Percentiles rank a stretch among this genome's conserved stretches.
These are phyloP conservation scores for Formica exsecta DNA, from an alignment of 1,140 invertebrate genomes.

Conservation along the genomic window DNA sequence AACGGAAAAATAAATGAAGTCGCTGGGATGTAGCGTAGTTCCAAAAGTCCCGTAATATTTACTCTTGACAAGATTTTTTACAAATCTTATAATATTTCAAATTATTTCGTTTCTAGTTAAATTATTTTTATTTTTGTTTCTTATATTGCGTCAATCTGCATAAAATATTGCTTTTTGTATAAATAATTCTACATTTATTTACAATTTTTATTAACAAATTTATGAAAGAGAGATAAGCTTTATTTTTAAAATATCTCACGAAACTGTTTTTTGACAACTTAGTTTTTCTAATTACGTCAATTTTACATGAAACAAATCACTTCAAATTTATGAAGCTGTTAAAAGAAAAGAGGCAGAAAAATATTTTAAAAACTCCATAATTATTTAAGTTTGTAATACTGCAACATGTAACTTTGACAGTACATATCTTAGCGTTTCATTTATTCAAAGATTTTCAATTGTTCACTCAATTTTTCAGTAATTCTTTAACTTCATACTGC, in stretches of 20 bases:
- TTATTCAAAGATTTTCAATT: neutral
- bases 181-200: neutral
- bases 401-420: neutral
- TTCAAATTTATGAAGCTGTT: neutral
- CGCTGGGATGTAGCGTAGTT: constrained; percentile 12
- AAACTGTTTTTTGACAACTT: neutral
- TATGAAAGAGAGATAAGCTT: neutral
- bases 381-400: neutral
- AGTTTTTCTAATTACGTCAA: no score
- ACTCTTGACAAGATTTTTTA: constrained; percentile 11
- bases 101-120: neutral
- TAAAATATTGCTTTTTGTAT: neutral
- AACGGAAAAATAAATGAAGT: constrained; percentile 26
- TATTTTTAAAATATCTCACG: neutral
- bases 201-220: neutral
- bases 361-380: neutral
- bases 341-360: neutral
- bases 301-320: neutral
- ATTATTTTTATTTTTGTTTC: neutral
- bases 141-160: neutral
- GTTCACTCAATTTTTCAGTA: neutral
- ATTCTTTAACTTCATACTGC: neutral
- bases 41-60: constrained; percentile 43
- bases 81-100: neutral
- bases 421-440: neutral